Evolutionary conservation across 2,888 invertebrate genomes (phyloP), one percentile per base, ranked within the genome.

Genomic region (Synanthedon andrenaeformis): DNA sequence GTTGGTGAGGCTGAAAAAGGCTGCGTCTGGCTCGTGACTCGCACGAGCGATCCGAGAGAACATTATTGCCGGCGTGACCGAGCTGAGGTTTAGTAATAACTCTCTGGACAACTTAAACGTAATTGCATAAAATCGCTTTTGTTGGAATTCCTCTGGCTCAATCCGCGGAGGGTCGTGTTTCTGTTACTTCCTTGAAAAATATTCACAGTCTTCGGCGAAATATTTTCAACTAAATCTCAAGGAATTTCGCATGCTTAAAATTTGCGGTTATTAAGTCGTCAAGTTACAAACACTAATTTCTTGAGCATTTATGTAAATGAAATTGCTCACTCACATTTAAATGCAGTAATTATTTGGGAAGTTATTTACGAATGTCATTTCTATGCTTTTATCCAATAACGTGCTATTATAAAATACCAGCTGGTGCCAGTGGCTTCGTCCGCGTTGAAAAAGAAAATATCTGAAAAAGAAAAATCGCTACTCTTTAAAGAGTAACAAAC

Each of bases 101-200:
- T 77, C 79, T 70, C 67, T 72, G 70, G 71, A 72, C 76, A 77
- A 82, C 74, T 78, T 78, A 74, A 76, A 68, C 74, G 79, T 82
- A 84, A 84, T 84, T 83, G 82, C 82, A 81, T 79, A 76, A 82
- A 82, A 83, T 79, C 79, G 80, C 78, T 80, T 82, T 82, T 78
- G 80, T 79, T 68, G 79, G 82, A 78, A 82, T 79, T 79, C 67
- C 69, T 73, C 81, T 80, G 79, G 75, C 79, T 74, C 77, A 78
- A 82, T 70, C 69, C 74, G 68, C 62, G 70, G 74, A 75, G 72
- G 76, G 76, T 76, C 75, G 69, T 66, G 58, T 59, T 66, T 70
- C 66, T 69, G 64, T 58, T 61, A 69, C 71, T 80, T 76, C 72
- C 69, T 67, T 69, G 74, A 76, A 75, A 70, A 73, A 73, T 71